Evolutionary conservation across 2,113 vertebrate genomes (phyloP), one percentile per base, ranked within the genome.

Genomic region (Lepisosteus oculatus): DNA sequence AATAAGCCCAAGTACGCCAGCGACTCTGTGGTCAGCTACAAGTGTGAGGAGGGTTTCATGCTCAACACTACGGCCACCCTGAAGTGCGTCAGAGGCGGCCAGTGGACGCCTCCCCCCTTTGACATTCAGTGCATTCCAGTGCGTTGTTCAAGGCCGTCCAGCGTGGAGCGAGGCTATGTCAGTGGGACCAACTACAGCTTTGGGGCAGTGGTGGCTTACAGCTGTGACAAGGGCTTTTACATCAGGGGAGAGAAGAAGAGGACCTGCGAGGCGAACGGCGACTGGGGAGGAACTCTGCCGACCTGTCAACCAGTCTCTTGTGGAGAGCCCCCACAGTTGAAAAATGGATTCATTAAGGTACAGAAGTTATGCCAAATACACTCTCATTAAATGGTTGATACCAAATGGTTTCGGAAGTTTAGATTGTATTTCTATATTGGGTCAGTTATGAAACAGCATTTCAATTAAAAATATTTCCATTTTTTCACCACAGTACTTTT

Each of bases 231-330:
- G 17, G 97, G 97, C 0, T 99, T 93, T 85, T 82, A 97, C 70
- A 98, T 99, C 80, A 93, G 94, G 78, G 97, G 95, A 44, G 95
- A 98, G 78, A 99, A 99, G 87, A 97, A 93, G 79, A 90, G 95
- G 55, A 96, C 92, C 4, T 99, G 97, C 43, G 93, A 95, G 72
- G 96, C 95, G 72, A 93, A 93, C 0, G 97, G 97, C 13, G 93
- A 92, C 29, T 99, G 97, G 97, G 95, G 95, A 57, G 92, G 93
- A 68, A 85, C 71, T 62, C 85, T 94, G 55, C 97, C 97, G 7
- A 90, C 90, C 0, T 99, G 97, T 81, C 92, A 93, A 12, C 97
- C 97, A 0, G 95, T 98, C 0, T 86, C 91, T 72, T 99, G 97
- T 75, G 81, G 84, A 4, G 87, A 84, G 0, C 96, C 95, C 3